phyloP scores from a whole-genome alignment of 1,140 invertebrate species.

The Pachyrhynchus sulphureomaculatus region DNA sequence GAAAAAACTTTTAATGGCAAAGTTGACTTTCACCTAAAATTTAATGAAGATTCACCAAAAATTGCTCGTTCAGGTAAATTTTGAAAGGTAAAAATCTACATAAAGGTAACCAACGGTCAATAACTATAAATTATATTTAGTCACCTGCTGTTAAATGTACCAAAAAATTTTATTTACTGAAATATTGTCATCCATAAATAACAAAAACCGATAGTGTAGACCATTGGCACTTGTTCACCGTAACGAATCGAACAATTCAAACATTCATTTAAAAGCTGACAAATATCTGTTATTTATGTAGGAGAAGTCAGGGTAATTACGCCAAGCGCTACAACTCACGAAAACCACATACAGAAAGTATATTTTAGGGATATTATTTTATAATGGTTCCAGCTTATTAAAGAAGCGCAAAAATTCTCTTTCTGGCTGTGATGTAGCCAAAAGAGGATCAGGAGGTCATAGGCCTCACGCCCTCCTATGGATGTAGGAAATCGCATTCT shows the following conservation, averaged over 20 bases:
- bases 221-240: conserved; percentile 6
- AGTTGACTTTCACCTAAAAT: too few species aligned
- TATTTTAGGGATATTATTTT: too few species aligned
- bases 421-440: too few species aligned
- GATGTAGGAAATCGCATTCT: too few species aligned
- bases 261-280: not conserved
- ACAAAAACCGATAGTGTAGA: conserved; percentile 1
- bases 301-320: too few species aligned
- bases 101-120: not conserved
- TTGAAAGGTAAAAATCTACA: not conserved
- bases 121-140: conserved; percentile 5
- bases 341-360: too few species aligned
- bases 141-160: conserved; percentile 8
- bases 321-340: too few species aligned
- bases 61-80: not conserved
- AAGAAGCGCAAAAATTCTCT: too few species aligned
- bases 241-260: not conserved
- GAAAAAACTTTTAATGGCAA: too few species aligned
- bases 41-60: not conserved
- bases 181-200: conserved; percentile 13
- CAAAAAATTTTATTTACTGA: not conserved
- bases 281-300: not conserved
- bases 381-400: too few species aligned
- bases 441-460: too few species aligned
- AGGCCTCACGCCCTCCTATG: too few species aligned